Base-by-base conservation (phyloP, 2,797 vertebrate species). In the Scarus forsteni region DNA sequence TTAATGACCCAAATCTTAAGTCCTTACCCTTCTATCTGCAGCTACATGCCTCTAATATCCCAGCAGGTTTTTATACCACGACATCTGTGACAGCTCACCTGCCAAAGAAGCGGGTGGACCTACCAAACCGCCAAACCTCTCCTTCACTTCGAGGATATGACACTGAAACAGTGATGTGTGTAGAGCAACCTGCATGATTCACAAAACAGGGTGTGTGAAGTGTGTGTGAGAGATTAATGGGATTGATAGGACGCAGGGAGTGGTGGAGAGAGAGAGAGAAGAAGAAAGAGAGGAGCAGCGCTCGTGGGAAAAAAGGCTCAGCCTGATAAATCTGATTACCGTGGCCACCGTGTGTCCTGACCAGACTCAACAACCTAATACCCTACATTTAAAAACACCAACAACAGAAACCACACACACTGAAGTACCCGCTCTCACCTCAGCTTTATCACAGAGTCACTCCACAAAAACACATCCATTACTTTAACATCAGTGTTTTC, bases 271-370 rank as follows among this genome's bases (percentile, higher is more conserved):
- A 59, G 44, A 55, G 18, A 8, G 8, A 65, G 14, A 14, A 34
- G 39, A 56, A 1, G 35, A 3, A 45, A 52, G 18, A 38, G 2
- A 34, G 40, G 59, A 60, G 51, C 5, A 1, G 40, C 0, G 44
- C 53, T 70, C 13, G 48, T 79, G 73, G 69, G 67, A 61, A 69
- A 69, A 73, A 66, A 77, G 39, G 60, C 73, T 71, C 69, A 70
- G 79, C 63, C 53, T 38, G 48, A 66, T 80, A 68, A 85, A 91
- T 85, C 73, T 70, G 81, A 87, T 90, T 86, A 89, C 34, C 36
- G 38, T n/a, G 69, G 67, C 74, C 73, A 79, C 59, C 1, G 43
- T 43, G 80, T 36, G 73, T 73, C 60, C 60, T 38, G 70, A 61
- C 49, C 73, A 87, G 85, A 86, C 79, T 52, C 43, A 48, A 70